phyloP scores from a whole-genome alignment of 2,797 vertebrate species.

The Leuciscus waleckii region DNA sequence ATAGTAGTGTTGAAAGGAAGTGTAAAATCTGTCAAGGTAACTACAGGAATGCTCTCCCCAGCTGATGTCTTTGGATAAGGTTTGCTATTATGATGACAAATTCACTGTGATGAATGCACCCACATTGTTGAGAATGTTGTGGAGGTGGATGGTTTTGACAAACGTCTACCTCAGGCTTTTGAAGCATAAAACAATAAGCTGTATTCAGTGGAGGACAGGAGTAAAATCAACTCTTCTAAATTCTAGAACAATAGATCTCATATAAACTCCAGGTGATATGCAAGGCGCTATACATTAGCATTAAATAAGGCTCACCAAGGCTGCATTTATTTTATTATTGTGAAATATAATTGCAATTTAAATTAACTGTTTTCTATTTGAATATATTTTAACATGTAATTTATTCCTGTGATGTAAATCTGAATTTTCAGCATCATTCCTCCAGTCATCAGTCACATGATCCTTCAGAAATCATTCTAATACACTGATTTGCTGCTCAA shows the following conservation, averaged over 20 bases:
- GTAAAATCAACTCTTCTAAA: constrained; percentile 2
- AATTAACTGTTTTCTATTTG: neutral
- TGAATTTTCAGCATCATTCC: neutral
- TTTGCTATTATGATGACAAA: constrained; percentile 52
- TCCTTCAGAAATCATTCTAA: neutral
- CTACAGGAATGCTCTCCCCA: constrained; percentile 23
- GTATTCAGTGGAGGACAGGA: constrained; percentile 44
- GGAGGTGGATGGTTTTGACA: constrained; percentile 53
- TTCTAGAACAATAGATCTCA: constrained; percentile 24
- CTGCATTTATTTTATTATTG: neutral
- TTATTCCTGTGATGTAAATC: neutral
- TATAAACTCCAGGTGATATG: neutral
- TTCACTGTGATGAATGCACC: constrained; percentile 48
- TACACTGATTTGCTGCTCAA: neutral
- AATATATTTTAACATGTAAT: neutral
- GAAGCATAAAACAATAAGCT: constrained; percentile 44
- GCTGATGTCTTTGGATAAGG: constrained; percentile 39
- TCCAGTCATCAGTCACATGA: neutral
- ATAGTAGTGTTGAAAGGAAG: constrained; percentile 19
- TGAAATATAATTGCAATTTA: neutral
- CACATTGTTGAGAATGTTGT: constrained; percentile 43
- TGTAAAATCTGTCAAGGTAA: constrained; percentile 39
- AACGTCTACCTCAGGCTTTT: constrained; percentile 41
- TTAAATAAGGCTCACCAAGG: neutral
- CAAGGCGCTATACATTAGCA: neutral